Evolutionary conservation across 1,140 invertebrate genomes (phyloP), one percentile per base, ranked within the genome.

Genomic region (Potamilus streckersoni): DNA sequence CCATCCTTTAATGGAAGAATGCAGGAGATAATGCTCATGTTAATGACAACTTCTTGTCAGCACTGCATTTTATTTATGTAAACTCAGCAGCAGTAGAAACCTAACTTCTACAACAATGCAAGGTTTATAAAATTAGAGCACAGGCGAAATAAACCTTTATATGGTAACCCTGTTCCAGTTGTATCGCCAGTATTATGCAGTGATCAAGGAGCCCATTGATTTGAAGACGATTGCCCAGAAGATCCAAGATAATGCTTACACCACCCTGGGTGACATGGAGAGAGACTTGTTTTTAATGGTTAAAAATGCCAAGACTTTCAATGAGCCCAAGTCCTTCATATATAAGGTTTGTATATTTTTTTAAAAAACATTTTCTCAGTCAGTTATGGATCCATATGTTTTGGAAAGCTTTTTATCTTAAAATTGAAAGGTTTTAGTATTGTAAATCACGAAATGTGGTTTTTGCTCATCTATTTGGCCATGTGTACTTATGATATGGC

Each of bases 311-410:
- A 98, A 96, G 86, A 92, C 93, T 11, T 99, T 98, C 86, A 99
- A 99, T 89, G 97, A 98, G 87, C 96, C 98, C 0, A 96, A 96
- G 0, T 98, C 97, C 5, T 94, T 95, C 87, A 98, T 99, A 81
- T 99, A 98, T 86, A 98, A 97, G 87, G 92, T 89, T 76, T 70
- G 78, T 62, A 61, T 16, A 20, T 19, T 66, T 19, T 62, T 19
- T 62, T 62, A 5, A 11, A 62, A 12, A 62, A 62, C 23, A 23
- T n/a, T 62, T 8, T 19, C 13, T 62, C 23, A 62, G 13, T 23
- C 23, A 23, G 60, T 62, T 19, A 62, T 62, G 60, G 19, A 19
- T 62, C 23, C 6, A 14, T 14, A 23, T 8, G 11, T 8, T 49
- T 49, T 6, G 38, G 11, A 49, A 11, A 67, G 19, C n/a, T 15